Evolutionary conservation across 1,140 invertebrate species (phyloP), one percentile per base, ranked within the genome.

Genomic region (Thaumetopoea pityocampa): DNA sequence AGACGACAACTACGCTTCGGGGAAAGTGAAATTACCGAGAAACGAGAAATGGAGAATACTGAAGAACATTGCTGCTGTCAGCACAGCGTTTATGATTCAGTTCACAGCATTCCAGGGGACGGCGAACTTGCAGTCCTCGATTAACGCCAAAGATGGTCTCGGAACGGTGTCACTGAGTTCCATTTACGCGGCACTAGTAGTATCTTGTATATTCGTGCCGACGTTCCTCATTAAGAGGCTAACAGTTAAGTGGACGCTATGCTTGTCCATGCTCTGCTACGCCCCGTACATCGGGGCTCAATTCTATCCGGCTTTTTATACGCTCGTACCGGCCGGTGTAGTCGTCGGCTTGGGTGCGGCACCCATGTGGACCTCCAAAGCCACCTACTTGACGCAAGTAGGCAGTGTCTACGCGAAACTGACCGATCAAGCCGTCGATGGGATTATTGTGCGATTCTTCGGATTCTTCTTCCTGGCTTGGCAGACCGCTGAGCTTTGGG

Each of bases 401-500:
- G 96, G 94, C 9, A 93, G 94, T 23, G 92, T 96, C 47, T 95
- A 95, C 83, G 94, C 94, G 2, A 94, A 95, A 66, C 85, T 96
- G 22, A 94, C 93, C 6, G 94, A 95, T 48, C 93, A 96, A 63
- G 88, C 92, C 0, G 90, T 93, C 3, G 95, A 98, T 71, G 93
- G 92, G 3, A 94, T 98, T 50, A 94, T 98, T 35, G 95, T 97
- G 20, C 83, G 95, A 55, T 98, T 98, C 89, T 99, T 99, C 81
- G 97, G 97, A 11, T 95, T 98, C 87, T 99, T 99, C 90, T 99
- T 99, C 87, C 91, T 98, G 47, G 92, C 96, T 40, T 98, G 97
- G 91, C 97, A 99, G 70, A 94, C 94, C 0, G 94, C 96, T 38
- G 95, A 97, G 80, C 90, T 98, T 4, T 95, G 95, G 95, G 97